Evolutionary conservation across 37 sponge, comb jelly and placozoan species (phyloP).

Genomic region (Theonella swinhoei): DNA sequence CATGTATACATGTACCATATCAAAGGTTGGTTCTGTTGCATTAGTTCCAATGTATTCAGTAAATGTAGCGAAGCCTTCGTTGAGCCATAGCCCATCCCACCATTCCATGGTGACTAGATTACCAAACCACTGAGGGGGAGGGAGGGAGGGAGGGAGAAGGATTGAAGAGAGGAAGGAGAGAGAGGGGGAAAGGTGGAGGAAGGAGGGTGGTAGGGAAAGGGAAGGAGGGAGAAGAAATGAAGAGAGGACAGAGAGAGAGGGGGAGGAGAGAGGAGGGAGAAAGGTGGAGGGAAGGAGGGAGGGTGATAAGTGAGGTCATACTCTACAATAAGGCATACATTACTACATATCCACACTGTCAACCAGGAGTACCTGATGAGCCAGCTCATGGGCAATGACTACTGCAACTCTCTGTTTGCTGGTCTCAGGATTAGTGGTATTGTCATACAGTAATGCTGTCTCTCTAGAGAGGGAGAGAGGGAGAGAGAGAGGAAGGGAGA

Average conservation of each 20-base stretch:
- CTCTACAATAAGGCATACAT: not conserved
- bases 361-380: conserved; percentile 77
- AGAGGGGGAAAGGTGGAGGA: not conserved
- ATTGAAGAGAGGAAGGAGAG: conserved; percentile 2
- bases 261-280: conserved; percentile 3
- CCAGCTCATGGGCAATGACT: conserved; percentile 94
- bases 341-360: not conserved
- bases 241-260: conserved; percentile 14
- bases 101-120: conserved; percentile 98
- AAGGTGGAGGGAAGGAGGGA: not conserved
- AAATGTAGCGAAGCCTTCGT: conserved; percentile 97
- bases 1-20: conserved; percentile 54
- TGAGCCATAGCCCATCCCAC: conserved; percentile 99
- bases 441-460: conserved; percentile 84
- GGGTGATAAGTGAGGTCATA: not conserved
- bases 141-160: not conserved
- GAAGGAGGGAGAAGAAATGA: not conserved
- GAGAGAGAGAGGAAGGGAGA: not conserved
- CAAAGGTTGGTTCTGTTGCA: conserved; percentile 48
- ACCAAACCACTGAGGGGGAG: conserved; percentile 94
- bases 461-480: conserved; percentile 46
- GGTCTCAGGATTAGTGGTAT: conserved; percentile 35
- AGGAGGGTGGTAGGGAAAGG: not conserved
- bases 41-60: conserved; percentile 90
- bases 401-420: conserved; percentile 86